Percentiles rank a stretch among this genome's conserved stretches.
Conservation (phyloP, 2,888 invertebrate genomes). For the Philereme vetulata region DNA sequence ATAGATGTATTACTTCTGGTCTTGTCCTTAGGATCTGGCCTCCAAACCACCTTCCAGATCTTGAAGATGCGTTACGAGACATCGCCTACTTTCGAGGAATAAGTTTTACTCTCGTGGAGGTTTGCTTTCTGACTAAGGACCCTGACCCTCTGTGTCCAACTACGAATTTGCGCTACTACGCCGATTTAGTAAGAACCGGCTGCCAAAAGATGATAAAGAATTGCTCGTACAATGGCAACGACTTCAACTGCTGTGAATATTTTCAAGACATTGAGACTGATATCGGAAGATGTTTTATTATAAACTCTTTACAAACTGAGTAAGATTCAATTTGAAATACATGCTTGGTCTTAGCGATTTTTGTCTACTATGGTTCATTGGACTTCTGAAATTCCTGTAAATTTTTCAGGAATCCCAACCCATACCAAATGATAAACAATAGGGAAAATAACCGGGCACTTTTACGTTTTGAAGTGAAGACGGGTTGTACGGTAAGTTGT, state of each 20-base stretch:
- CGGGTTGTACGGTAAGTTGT: slow-evolving; percentile 73
- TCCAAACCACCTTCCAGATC: slow-evolving; percentile 84
- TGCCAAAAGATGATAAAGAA: slow-evolving; percentile 77
- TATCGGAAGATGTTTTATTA: slow-evolving; percentile 83
- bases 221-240: slow-evolving; percentile 79
- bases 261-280: slow-evolving; percentile 85
- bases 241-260: slow-evolving; percentile 85
- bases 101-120: slow-evolving; percentile 86
- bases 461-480: slow-evolving; percentile 73
- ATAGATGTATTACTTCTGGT: no score
- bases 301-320: slow-evolving; percentile 85
- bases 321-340: slow-evolving; percentile 46
- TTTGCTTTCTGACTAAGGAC: slow-evolving; percentile 78
- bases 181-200: slow-evolving; percentile 77
- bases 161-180: slow-evolving; percentile 84
- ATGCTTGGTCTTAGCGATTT: background rate
- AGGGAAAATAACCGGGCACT: slow-evolving; percentile 75
- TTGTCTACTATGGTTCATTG: background rate
- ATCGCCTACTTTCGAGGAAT: slow-evolving; percentile 87
- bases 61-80: slow-evolving; percentile 88
- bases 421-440: slow-evolving; percentile 80
- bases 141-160: slow-evolving; percentile 83
- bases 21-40: slow-evolving; percentile 83
- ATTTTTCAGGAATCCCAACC: slow-evolving; percentile 57
- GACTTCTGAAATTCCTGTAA: background rate